phyloP scores from a whole-genome alignment of 2,888 invertebrate species.

The Eudiplozoon nipponicum region DNA sequence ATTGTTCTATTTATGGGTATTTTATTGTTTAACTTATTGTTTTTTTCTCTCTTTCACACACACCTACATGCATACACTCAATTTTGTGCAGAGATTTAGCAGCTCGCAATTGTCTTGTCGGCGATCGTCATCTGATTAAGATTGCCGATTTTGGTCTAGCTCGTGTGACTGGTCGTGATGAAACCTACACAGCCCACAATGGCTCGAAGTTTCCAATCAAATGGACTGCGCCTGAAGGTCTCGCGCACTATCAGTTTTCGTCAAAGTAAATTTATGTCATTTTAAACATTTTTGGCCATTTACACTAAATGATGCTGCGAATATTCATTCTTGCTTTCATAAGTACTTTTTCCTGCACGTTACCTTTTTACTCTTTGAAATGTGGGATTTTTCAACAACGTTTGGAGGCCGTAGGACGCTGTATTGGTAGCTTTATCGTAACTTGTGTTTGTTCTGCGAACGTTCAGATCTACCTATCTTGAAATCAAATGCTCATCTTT shows the following conservation, averaged over 20 bases:
- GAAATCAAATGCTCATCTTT: too few species aligned
- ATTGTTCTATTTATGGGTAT: not conserved
- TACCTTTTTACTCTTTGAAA: too few species aligned
- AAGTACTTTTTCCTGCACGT: too few species aligned
- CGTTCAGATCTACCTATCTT: too few species aligned
- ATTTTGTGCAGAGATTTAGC: conserved; percentile 47
- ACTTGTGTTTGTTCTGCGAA: too few species aligned
- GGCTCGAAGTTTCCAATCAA: conserved; percentile 98
- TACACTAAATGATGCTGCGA: too few species aligned
- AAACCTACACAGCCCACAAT: conserved; percentile 90
- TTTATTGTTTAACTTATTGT: not conserved
- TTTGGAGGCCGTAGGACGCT: too few species aligned
- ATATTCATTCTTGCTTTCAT: too few species aligned
- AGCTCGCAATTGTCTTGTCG: conserved; percentile 88
- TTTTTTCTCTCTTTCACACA: not conserved
- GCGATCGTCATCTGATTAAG: conserved; percentile 78
- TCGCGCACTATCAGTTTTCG: conserved; percentile 90
- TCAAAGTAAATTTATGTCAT: conserved; percentile 75
- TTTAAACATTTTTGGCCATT: too few species aligned
- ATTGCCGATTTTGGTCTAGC: conserved; percentile 96
- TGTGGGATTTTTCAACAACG: too few species aligned
- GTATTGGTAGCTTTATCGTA: too few species aligned
- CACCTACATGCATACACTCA: not conserved
- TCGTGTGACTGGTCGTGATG: conserved; percentile 62
- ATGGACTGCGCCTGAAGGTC: conserved; percentile 96